Base-by-base conservation (phyloP, 2,888 invertebrate genomes). In the Conus canariensis region DNA sequence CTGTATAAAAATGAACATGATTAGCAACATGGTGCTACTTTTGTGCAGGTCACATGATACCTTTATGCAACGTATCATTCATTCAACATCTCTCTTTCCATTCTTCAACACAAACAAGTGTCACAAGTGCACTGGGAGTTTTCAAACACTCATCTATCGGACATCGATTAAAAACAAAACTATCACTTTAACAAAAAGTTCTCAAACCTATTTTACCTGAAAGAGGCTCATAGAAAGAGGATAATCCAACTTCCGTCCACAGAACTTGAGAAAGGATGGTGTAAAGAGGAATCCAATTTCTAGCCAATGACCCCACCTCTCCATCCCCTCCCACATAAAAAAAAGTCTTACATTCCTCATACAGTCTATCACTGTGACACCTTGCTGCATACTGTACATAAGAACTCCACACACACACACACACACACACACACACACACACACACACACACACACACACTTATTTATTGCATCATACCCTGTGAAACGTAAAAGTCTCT, bases 401-500 rank as follows among this genome's bases (percentile, higher is more conserved):
- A n/a, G 25, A 10, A 74, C 10, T 9, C n/a, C n/a, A 74, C 74
- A 22, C 6, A 74, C 70, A 74, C 22, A 22, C 70, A 74, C 80
- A 25, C 10, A 30, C 30, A 30, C 80, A 80, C 80, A 80, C 80
- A 25, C 45, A 14, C 30, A 45, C 22, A 25, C 45, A 14, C 30
- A 45, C 22, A 25, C 45, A 14, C 30, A 45, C 22, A 30, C n/a
- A 74, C 74, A 22, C 6, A 25, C 45, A 14, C 30, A 45, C 22
- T 25, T 45, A 80, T 80, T 80, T 80, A 80, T 80, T 80, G 80
- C 80, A 80, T 25, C 45, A 80, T 80, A 80, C 80, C 80, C 80
- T 30, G 80, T 80, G 45, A 30, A 74, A 19, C 10, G 16, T 30
- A 45, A 80, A 80, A 45, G 30, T 80, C 30, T 80, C 45, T 14